Conservation (phyloP, 2,888 invertebrate species). For the Caenorhabditis zanzibari region DNA sequence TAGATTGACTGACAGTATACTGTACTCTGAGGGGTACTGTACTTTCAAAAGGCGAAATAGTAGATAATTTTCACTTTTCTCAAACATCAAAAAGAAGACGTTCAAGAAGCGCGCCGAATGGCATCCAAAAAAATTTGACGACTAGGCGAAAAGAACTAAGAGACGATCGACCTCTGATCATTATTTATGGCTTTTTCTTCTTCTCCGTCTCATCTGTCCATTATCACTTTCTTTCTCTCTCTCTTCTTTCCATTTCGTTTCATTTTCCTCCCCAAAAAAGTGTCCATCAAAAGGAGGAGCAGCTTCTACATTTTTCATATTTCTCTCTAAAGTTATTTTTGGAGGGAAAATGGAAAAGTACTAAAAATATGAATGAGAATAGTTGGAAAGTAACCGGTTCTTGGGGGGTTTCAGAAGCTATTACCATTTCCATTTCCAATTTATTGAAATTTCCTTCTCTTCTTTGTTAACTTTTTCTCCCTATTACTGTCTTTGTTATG, state of each 20-base stretch:
- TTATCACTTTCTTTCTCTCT: conserved; percentile 9
- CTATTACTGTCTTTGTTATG: conserved; percentile 28
- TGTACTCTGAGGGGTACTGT: too few species aligned
- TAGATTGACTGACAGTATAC: too few species aligned
- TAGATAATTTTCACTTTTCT: too few species aligned
- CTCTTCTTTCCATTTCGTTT: conserved; percentile 10
- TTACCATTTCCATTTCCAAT: conserved; percentile 33
- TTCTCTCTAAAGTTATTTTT: background rate
- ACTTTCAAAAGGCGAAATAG: too few species aligned
- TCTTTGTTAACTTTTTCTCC: conserved; percentile 32
- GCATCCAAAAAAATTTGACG: conserved; percentile 10
- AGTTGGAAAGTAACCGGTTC: conserved; percentile 21
- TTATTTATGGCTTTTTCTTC: conserved; percentile 30
- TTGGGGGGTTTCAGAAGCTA: conserved; percentile 26
- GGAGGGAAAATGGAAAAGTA: background rate
- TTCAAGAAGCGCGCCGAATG: conserved; percentile 23
- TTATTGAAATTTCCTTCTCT: conserved; percentile 24
- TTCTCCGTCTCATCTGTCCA: conserved; percentile 16
- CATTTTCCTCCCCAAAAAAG: conserved; percentile 3
- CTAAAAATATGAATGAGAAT: background rate
- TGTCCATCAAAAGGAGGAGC: conserved; percentile 27
- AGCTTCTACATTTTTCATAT: conserved; percentile 1
- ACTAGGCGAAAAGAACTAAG: conserved; percentile 16
- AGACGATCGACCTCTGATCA: conserved; percentile 46
- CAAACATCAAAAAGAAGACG: conserved; percentile 19